Percentiles rank a stretch among this genome's conserved stretches.
Conservation (phyloP, 1,140 invertebrate species). For the Hestina assimilis region DNA sequence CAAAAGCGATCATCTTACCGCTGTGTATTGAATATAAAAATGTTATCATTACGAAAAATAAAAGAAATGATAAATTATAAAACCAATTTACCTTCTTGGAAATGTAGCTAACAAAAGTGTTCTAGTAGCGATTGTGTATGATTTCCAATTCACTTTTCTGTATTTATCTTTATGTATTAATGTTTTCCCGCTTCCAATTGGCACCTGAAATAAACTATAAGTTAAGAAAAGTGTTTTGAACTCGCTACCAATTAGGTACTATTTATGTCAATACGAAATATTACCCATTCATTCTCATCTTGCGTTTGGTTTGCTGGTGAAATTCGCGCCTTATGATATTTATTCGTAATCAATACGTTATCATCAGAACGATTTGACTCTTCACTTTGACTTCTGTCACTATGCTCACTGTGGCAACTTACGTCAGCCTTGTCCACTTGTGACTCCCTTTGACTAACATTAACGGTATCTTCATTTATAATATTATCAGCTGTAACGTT, state of each 20-base stretch:
- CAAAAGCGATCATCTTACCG: too few relatives aligned
- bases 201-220: constrained; percentile 38
- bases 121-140: constrained; percentile 67
- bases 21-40: neutral
- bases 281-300: constrained; percentile 48
- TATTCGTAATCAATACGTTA: constrained; percentile 56
- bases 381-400: constrained; percentile 36
- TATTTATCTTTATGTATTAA: constrained; percentile 61
- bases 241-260: too few relatives aligned
- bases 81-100: constrained; percentile 53
- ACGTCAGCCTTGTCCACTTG: neutral
- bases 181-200: constrained; percentile 61
- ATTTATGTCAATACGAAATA: neutral
- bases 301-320: neutral
- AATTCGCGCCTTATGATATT: constrained; percentile 33
- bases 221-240: too few relatives aligned
- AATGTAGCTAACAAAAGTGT: constrained; percentile 67
- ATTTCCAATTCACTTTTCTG: constrained; percentile 70
- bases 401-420: constrained; percentile 14
- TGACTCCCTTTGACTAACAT: neutral
- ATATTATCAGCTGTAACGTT: constrained; percentile 1
- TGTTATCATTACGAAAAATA: neutral
- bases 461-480: constrained; percentile 2
- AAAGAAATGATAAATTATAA: neutral
- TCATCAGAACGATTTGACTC: constrained; percentile 54